Evolutionary conservation across 2,113 vertebrate genomes (phyloP), one percentile per base, ranked within the genome.

Genomic region (Paracanthobrama guichenoti): DNA sequence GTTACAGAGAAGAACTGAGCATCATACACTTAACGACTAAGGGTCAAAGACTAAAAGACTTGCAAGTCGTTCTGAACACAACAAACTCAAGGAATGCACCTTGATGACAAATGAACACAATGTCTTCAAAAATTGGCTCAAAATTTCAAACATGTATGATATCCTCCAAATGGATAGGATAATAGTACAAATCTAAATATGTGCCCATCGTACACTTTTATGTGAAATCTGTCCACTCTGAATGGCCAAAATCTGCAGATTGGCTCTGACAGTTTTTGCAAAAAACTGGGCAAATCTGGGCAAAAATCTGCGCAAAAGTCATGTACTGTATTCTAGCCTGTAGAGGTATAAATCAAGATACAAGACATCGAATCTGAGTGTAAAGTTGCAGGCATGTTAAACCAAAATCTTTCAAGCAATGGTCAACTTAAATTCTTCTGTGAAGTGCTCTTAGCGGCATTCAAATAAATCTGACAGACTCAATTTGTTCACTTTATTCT

Each of bases 401-500:
- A 42, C 1, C 11, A 20, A n/a, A 24, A 77, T 57, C 53, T 77
- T 35, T 24, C 35, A 60, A 44, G 7, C 22, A 73, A 26, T 16
- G 71, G 42, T 73, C 42, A 73, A 73, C 6, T 14, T 24, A 48
- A 73, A 73, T 48, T 46, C n/a, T 24, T 24, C 12, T 28, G 73
- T 48, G 31, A 14, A 75, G 73, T 9, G 1, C 44, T 75, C 44
- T 53, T 73, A 62, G 39, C 18, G 44, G 57, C 35, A 26, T 60
- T 79, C n/a, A 24, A 60, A 79, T 79, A 14, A 22, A 62, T 44
- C 39, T 44, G 77, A 80, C 79, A 80, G 44, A 50, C 24, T 31
- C 9, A 64, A 66, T 71, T 81, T 57, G 66, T 22, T 71, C 28
- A 53, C 24, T 39, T 57, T 42, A 57, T n/a, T 72, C 6, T 39